Percentiles rank a stretch among this genome's conserved stretches.
These are phyloP conservation scores for Trachymyrmex cornetzi DNA, from an alignment of 1,140 invertebrate genomes.

Conservation along the genomic window DNA sequence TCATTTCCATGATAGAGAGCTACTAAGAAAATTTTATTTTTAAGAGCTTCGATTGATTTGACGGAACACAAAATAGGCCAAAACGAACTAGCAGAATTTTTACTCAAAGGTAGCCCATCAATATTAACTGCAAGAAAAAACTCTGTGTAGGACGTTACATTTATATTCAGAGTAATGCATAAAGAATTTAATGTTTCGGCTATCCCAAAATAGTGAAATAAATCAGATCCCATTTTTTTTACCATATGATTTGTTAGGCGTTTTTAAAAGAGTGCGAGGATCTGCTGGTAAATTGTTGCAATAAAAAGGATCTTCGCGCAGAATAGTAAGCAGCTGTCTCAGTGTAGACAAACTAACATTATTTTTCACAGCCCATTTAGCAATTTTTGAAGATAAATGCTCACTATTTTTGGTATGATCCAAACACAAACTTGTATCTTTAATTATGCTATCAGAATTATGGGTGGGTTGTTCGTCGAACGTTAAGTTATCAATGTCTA, in stretches of 20 bases:
- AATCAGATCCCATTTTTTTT: not conserved
- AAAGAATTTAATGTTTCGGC: conserved; percentile 33
- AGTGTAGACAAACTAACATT: conserved; percentile 9
- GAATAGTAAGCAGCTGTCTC: not conserved
- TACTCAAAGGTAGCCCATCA: conserved; percentile 16
- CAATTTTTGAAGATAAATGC: conserved; percentile 5
- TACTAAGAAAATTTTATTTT: conserved; percentile 15
- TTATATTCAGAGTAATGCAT: conserved; percentile 13
- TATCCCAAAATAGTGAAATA: conserved; percentile 26
- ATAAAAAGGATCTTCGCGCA: conserved; percentile 12
- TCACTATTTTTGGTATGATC: conserved; percentile 10
- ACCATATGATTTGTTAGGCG: conserved; percentile 20
- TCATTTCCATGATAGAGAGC: conserved; percentile 38
- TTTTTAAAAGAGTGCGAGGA: conserved; percentile 28
- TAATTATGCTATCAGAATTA: conserved; percentile 1
- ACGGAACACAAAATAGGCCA: conserved; percentile 23
- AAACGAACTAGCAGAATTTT: conserved; percentile 7
- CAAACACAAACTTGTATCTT: not conserved
- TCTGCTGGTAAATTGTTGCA: conserved; percentile 1
- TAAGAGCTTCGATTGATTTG: conserved; percentile 13
- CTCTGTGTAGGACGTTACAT: not conserved
- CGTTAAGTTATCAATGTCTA: conserved; percentile 5
- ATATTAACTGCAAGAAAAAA: not conserved
- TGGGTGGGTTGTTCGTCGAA: not conserved
- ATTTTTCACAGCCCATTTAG: not conserved